Conservation (phyloP, 1,140 invertebrate species). For the Linepithema humile region DNA sequence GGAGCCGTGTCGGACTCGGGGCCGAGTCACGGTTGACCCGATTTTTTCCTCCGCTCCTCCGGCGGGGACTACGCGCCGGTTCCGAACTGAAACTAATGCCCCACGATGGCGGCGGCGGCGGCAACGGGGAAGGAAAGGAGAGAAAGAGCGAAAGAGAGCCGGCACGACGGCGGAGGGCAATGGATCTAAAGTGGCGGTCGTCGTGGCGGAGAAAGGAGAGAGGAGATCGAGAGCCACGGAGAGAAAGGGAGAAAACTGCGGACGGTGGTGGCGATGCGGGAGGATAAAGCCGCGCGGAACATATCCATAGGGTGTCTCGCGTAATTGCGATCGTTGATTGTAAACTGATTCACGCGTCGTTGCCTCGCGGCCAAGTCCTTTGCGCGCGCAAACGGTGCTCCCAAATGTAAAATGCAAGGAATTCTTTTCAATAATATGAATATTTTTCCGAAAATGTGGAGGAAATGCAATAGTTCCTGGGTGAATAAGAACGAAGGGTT, state of each 20-base stretch:
- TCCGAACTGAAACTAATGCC: conserved; percentile 68
- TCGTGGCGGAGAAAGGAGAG: conserved; percentile 55
- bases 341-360: neutral
- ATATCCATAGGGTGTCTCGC: conserved; percentile 26
- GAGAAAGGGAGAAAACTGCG: neutral
- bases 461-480: too few relatives aligned
- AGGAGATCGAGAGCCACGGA: neutral
- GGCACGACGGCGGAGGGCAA: conserved; percentile 10
- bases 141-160: neutral
- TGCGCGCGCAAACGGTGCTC: too few relatives aligned
- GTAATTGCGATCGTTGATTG: conserved; percentile 12
- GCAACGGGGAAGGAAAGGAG: neutral
- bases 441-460: too few relatives aligned
- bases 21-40: conserved; percentile 62
- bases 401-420: too few relatives aligned
- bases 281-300: neutral
- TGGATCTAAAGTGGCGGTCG: conserved; percentile 59
- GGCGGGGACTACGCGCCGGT: conserved; percentile 32
- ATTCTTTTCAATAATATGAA: too few relatives aligned
- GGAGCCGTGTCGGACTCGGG: conserved; percentile 5
- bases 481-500: too few relatives aligned
- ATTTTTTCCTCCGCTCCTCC: conserved; percentile 61
- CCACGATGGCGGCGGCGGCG: conserved; percentile 44
- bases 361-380: too few relatives aligned
- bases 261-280: neutral